Evolutionary conservation across 2,113 vertebrate species (phyloP).

Genomic region (Cairina moschata): DNA sequence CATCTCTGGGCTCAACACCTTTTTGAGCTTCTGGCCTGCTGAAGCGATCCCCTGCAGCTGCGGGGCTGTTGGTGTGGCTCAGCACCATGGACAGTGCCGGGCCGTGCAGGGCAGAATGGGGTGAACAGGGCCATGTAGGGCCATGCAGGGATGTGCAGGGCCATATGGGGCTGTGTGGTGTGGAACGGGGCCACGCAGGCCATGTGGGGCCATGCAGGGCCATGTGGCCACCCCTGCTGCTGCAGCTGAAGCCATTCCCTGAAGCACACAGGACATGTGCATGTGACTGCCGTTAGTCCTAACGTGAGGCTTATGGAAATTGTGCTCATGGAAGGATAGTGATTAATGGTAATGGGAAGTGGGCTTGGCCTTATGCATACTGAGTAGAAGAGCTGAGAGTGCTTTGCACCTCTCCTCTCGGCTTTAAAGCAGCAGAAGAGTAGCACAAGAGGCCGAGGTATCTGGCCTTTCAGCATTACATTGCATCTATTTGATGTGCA

Average conservation of each 20-base stretch:
- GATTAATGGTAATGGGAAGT: conserved; percentile 16
- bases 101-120: no score
- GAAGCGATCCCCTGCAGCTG: accelerated
- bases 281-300: accelerated
- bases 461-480: background rate
- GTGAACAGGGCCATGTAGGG: no score
- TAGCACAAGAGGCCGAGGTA: background rate
- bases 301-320: background rate
- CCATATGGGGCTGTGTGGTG: no score
- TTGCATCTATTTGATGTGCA: background rate
- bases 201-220: no score
- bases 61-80: background rate
- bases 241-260: no score
- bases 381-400: background rate
- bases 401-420: background rate
- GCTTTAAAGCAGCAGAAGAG: background rate
- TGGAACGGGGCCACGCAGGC: no score
- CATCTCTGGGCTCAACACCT: background rate
- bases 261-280: background rate
- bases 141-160: no score
- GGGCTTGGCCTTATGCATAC: background rate
- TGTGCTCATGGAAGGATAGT: background rate
- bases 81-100: conserved; percentile 51
- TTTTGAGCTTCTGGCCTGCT: background rate
- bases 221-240: no score